Conservation (phyloP, 1,140 invertebrate genomes). For the Lordiphosa mommai region DNA sequence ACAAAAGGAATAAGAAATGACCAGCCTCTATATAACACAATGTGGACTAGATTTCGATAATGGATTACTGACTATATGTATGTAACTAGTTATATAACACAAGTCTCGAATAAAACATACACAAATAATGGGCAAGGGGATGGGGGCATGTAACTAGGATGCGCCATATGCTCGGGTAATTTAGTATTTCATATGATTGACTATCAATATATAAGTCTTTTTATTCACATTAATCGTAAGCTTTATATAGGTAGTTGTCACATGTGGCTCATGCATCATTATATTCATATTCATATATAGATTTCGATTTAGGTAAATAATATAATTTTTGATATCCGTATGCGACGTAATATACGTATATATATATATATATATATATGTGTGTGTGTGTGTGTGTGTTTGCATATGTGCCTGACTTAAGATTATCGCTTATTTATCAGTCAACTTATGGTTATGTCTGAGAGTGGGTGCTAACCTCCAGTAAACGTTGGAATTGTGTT, state of each 20-base stretch:
- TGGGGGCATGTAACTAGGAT: not conserved
- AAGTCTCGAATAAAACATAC: not conserved
- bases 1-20: conserved; percentile 11
- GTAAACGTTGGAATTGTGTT: conserved; percentile 8
- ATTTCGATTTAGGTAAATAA: conserved; percentile 14
- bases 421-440: conserved; percentile 56
- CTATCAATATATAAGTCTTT: conserved; percentile 67
- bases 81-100: conserved; percentile 3
- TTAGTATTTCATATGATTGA: conserved; percentile 48
- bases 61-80: not conserved
- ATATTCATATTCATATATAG: too few species aligned
- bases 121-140: not conserved
- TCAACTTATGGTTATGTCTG: conserved; percentile 45
- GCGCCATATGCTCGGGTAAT: conserved; percentile 18
- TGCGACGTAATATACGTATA: conserved; percentile 10
- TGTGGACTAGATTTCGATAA: conserved; percentile 14
- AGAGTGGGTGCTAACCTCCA: conserved; percentile 15
- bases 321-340: conserved; percentile 14
- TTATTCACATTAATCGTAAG: conserved; percentile 64
- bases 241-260: conserved; percentile 30
- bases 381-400: conserved; percentile 3
- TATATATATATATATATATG: too few species aligned
- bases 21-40: conserved; percentile 12
- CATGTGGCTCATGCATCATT: conserved; percentile 15
- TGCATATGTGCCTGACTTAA: conserved; percentile 35